phyloP scores from a whole-genome alignment of 2,888 invertebrate species.

The Eupeodes luniger region DNA sequence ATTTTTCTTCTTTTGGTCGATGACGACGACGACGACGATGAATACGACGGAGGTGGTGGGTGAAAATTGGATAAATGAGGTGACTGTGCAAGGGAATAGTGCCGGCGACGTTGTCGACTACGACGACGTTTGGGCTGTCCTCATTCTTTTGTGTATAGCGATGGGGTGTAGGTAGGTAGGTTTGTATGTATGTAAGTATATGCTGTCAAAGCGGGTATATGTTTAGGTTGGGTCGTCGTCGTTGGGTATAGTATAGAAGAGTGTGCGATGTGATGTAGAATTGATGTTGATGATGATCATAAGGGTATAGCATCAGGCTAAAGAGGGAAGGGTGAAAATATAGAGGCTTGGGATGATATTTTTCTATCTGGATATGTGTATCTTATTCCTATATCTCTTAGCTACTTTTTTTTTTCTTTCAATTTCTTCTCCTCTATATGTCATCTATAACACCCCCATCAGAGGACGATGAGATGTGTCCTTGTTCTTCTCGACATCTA shows the following conservation, averaged over 20 bases:
- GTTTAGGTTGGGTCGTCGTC: slow-evolving; percentile 46
- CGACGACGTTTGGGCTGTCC: slow-evolving; percentile 75
- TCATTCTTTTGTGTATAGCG: slow-evolving; percentile 59
- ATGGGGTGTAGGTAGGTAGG: neutral
- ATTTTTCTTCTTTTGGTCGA: slow-evolving; percentile 62
- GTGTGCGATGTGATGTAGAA: slow-evolving; percentile 48
- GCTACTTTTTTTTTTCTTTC: slow-evolving; percentile 37
- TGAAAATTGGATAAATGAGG: neutral
- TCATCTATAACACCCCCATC: slow-evolving; percentile 54
- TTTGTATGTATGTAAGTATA: slow-evolving; percentile 5
- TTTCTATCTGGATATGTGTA: slow-evolving; percentile 61
- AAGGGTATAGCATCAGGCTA: slow-evolving; percentile 24
- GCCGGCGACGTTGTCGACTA: slow-evolving; percentile 61
- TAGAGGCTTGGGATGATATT: slow-evolving; percentile 2
- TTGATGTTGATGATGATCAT: slow-evolving; percentile 73
- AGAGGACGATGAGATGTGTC: slow-evolving; percentile 59
- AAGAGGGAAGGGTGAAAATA: neutral
- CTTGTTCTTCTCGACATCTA: slow-evolving; percentile 75
- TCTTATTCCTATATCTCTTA: slow-evolving; percentile 52
- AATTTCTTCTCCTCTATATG: slow-evolving; percentile 22
- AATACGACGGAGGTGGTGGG: neutral
- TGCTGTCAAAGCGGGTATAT: slow-evolving; percentile 65
- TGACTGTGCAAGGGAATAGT: slow-evolving; percentile 42
- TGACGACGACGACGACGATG: neutral
- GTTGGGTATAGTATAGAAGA: neutral